phyloP scores from a whole-genome alignment of 2,113 vertebrate genomes.

The Tragelaphus scriptus region DNA sequence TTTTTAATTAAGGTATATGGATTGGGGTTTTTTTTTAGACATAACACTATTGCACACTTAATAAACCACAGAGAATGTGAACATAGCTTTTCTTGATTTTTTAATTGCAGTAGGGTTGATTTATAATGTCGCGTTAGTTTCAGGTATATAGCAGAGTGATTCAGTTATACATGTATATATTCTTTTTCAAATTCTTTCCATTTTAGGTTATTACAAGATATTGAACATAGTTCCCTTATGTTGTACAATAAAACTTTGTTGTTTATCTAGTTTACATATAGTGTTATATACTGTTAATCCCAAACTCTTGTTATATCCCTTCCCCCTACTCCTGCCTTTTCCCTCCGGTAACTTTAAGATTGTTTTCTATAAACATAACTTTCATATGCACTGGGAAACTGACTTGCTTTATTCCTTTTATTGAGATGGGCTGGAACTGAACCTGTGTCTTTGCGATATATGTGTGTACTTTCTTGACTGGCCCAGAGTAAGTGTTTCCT shows the following conservation, averaged over 20 bases:
- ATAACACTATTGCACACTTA: not conserved
- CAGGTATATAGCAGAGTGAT: not conserved
- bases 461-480: not conserved
- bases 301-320: not conserved
- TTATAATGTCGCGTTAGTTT: not conserved
- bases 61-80: not conserved
- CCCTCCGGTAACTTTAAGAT: not conserved
- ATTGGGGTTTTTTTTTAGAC: not conserved
- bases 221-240: not conserved
- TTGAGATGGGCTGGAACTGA: not conserved
- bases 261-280: not conserved
- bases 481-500: not conserved
- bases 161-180: not conserved
- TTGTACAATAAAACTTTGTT: not conserved
- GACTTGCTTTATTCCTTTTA: not conserved
- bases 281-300: not conserved
- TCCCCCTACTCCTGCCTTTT: not conserved
- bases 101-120: not conserved
- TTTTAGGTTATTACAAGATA: not conserved
- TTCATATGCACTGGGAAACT: not conserved
- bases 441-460: not conserved
- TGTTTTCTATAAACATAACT: not conserved
- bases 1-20: not conserved
- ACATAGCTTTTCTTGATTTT: not conserved
- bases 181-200: not conserved